Evolutionary conservation across 2,888 invertebrate genomes (phyloP).

Genomic region (Harmothoe impar): DNA sequence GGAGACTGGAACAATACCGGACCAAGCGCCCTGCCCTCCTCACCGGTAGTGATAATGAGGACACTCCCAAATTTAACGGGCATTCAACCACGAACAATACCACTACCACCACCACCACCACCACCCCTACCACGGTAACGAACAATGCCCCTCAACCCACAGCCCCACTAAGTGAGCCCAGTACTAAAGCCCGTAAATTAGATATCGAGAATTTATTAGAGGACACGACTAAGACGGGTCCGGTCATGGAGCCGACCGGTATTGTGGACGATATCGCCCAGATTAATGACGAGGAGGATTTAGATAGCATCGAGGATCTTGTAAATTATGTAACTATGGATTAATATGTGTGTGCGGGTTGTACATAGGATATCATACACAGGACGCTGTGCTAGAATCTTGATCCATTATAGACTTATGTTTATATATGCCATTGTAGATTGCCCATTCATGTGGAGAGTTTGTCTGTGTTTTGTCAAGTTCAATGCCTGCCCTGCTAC

Average conservation of each 20-base stretch:
- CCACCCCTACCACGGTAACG: background rate
- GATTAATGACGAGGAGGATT: constrained; percentile 53
- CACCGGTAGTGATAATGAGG: background rate
- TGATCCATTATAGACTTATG: constrained; percentile 20
- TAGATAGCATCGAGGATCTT: constrained; percentile 62
- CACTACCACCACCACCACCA: background rate
- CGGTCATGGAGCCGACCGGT: background rate
- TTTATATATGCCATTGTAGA: background rate
- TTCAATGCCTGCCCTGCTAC: constrained; percentile 30
- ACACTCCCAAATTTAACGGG: constrained; percentile 50
- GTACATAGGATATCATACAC: constrained; percentile 13
- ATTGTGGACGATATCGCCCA: constrained; percentile 10
- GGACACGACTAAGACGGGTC: background rate
- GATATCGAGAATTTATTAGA: constrained; percentile 58
- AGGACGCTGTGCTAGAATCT: background rate
- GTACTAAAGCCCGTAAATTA: background rate
- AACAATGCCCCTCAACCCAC: background rate
- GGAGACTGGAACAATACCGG: background rate
- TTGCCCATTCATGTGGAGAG: background rate
- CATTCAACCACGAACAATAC: constrained; percentile 9
- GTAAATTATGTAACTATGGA: constrained; percentile 62
- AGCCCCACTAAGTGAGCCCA: constrained; percentile 17
- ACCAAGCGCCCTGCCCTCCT: constrained; percentile 5
- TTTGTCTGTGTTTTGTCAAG: background rate
- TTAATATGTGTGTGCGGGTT: background rate